Percentiles rank a stretch among this genome's conserved stretches.
These are phyloP conservation scores for Strigamia maritima DNA, from an alignment of 2,888 invertebrate species.

Conservation along the genomic window DNA sequence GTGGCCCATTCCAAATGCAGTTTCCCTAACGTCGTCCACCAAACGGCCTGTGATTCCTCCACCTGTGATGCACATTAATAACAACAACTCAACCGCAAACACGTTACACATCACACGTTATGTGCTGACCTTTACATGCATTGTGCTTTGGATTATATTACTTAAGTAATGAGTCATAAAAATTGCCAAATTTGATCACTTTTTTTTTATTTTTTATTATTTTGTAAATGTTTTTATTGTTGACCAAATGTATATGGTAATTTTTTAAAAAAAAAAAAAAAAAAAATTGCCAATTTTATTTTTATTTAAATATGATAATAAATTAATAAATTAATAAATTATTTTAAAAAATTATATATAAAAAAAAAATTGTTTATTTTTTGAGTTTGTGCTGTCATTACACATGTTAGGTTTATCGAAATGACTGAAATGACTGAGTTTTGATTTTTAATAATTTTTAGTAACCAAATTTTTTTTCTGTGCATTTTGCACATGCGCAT, in stretches of 20 bases:
- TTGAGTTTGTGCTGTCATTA: too few relatives aligned
- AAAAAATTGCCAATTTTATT: too few relatives aligned
- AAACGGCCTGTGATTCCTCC: background rate
- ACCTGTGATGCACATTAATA: background rate
- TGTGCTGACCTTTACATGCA: background rate
- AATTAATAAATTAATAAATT: too few relatives aligned
- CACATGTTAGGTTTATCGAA: too few relatives aligned
- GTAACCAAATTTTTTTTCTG: too few relatives aligned
- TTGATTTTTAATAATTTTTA: too few relatives aligned
- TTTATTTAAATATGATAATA: too few relatives aligned
- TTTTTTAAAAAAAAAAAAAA: too few relatives aligned
- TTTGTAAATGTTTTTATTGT: background rate
- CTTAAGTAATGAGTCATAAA: background rate
- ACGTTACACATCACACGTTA: background rate
- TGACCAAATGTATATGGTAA: background rate
- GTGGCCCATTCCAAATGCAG: background rate
- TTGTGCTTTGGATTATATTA: background rate
- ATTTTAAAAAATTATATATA: background rate
- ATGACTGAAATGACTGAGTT: too few relatives aligned
- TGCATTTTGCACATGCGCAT: too few relatives aligned
- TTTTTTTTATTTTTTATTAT: background rate
- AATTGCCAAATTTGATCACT: background rate
- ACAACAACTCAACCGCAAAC: background rate
- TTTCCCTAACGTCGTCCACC: background rate
- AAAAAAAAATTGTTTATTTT: too few relatives aligned